phyloP scores from a whole-genome alignment of 2,888 invertebrate species.

The Proisotoma minuta region DNA sequence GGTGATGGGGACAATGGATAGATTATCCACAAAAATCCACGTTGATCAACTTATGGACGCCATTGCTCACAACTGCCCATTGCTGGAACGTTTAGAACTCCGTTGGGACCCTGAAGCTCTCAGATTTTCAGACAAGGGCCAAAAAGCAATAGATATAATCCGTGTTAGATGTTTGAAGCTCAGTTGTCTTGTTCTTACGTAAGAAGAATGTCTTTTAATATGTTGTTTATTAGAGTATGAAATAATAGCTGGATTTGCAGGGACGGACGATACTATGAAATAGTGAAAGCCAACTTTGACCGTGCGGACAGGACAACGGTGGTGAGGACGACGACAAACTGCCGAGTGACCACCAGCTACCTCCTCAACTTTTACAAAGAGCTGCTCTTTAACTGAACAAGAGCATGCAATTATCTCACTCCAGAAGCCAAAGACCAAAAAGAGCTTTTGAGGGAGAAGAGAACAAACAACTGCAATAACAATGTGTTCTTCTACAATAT shows the following conservation, averaged over 20 bases:
- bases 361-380: slow-evolving; percentile 89
- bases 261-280: slow-evolving; percentile 98
- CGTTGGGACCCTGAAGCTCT: slow-evolving; percentile 99
- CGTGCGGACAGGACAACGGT: slow-evolving; percentile 94
- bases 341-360: slow-evolving; percentile 89
- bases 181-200: slow-evolving; percentile 88
- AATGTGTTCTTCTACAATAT: no score
- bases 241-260: slow-evolving; percentile 53
- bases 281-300: slow-evolving; percentile 98
- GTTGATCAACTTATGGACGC: slow-evolving; percentile 98
- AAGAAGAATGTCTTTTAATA: slow-evolving; percentile 43
- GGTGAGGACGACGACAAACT: slow-evolving; percentile 93
- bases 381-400: slow-evolving; percentile 79
- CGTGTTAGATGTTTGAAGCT: slow-evolving; percentile 91
- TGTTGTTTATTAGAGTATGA: background rate
- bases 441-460: no score
- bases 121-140: slow-evolving; percentile 97
- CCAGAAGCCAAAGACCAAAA: background rate
- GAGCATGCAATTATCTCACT: background rate
- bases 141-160: slow-evolving; percentile 96
- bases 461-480: no score
- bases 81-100: slow-evolving; percentile 84
- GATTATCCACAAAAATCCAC: slow-evolving; percentile 91
- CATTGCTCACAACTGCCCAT: slow-evolving; percentile 85
- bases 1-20: slow-evolving; percentile 94